Evolutionary conservation across 23 tunicate genomes (phyloP).

Genomic region (Trididemnum clinides): DNA sequence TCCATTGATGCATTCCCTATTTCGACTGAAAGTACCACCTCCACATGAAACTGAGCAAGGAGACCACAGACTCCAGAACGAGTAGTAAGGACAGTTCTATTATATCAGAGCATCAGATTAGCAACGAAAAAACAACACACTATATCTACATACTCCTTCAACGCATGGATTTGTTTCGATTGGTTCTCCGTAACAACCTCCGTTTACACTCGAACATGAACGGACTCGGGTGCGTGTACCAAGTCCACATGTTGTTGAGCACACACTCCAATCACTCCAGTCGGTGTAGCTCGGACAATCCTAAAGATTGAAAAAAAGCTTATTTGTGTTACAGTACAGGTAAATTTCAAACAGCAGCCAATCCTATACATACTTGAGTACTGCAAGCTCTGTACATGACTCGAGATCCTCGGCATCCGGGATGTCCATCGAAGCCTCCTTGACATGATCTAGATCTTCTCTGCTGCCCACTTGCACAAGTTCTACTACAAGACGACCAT

Average conservation of each 20-base stretch:
- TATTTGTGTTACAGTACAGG: background rate
- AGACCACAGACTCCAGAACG: conserved; percentile 78
- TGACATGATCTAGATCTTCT: conserved; percentile 49
- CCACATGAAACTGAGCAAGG: conserved; percentile 70
- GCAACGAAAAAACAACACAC: background rate
- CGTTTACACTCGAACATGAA: conserved; percentile 29
- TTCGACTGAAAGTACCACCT: conserved; percentile 49
- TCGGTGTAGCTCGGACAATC: conserved; percentile 50
- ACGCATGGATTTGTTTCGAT: conserved; percentile 53
- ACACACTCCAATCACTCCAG: conserved; percentile 71
- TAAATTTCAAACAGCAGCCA: background rate
- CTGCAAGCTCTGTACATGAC: conserved; percentile 3
- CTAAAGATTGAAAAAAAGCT: background rate
- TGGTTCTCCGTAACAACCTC: conserved; percentile 33
- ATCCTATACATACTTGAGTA: conserved; percentile 1
- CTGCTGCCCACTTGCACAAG: conserved; percentile 76
- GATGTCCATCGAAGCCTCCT: conserved; percentile 42
- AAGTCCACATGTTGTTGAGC: conserved; percentile 57
- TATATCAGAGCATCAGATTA: background rate
- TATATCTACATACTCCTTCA: conserved; percentile 52
- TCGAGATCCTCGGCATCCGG: conserved; percentile 53
- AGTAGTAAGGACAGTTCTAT: conserved; percentile 78
- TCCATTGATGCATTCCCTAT: conserved; percentile 62
- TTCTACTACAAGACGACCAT: conserved; percentile 57
- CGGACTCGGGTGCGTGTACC: conserved; percentile 60